Percentiles rank a stretch among this genome's conserved stretches.
phyloP scores from a whole-genome alignment of 2,888 invertebrate genomes.

The Tethea ocularis region DNA sequence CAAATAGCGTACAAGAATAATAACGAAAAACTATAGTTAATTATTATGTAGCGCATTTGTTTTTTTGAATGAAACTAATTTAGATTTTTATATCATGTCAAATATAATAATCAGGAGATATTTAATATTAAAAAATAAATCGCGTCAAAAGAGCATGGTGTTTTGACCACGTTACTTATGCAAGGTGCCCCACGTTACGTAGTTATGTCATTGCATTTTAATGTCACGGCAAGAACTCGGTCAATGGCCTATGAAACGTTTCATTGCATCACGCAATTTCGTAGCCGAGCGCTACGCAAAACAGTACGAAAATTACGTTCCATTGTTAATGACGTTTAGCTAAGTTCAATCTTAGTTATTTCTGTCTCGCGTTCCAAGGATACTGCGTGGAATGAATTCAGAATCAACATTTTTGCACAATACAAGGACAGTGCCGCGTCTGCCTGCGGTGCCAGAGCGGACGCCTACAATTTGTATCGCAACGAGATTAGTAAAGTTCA shows the following conservation, averaged over 20 bases:
- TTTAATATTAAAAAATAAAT: no score
- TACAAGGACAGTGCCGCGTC: slow-evolving; percentile 38
- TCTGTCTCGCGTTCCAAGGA: slow-evolving; percentile 43
- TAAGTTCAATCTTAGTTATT: slow-evolving; percentile 55
- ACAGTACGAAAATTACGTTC: slow-evolving; percentile 41
- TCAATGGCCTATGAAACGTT: slow-evolving; percentile 50
- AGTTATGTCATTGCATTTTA: slow-evolving; percentile 51
- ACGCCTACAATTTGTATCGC: slow-evolving; percentile 61
- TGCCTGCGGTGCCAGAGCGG: slow-evolving; percentile 23
- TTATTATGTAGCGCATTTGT: slow-evolving; percentile 8
- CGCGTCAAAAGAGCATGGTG: slow-evolving; percentile 10
- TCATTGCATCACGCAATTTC: slow-evolving; percentile 45
- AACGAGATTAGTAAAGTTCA: slow-evolving; percentile 73
- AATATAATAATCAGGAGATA: no score
- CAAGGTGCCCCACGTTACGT: background rate
- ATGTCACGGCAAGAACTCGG: slow-evolving; percentile 43
- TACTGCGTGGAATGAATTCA: slow-evolving; percentile 51
- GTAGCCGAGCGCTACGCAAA: slow-evolving; percentile 22
- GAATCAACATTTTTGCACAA: slow-evolving; percentile 57
- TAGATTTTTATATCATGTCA: background rate
- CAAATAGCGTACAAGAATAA: slow-evolving; percentile 28
- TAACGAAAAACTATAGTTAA: slow-evolving; percentile 33
- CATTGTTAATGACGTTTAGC: slow-evolving; percentile 51
- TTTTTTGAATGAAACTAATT: background rate
- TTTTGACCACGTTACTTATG: slow-evolving; percentile 26